Conservation (phyloP, 2,113 vertebrate species). For the Columbina picui region DNA sequence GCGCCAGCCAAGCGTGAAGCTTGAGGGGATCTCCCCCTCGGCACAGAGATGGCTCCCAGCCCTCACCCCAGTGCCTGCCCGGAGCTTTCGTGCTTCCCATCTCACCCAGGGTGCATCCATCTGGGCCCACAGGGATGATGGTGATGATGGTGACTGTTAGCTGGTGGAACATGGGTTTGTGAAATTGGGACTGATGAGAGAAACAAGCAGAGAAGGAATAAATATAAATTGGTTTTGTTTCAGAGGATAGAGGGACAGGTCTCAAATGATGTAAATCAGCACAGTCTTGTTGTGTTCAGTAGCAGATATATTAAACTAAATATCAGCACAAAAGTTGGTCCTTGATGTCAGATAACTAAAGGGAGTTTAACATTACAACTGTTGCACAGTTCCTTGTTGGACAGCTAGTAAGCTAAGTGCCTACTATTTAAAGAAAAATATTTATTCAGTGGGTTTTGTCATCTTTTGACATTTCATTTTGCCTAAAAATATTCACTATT, state of each 20-base stretch:
- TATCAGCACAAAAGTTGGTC: not conserved
- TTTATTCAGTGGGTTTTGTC: not conserved
- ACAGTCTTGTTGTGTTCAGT: not conserved
- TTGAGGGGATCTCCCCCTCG: slow-evolving; percentile 57
- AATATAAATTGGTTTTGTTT: not conserved
- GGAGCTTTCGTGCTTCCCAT: not conserved
- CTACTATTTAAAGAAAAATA: not conserved
- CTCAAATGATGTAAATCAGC: not conserved
- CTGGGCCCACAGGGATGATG: not conserved
- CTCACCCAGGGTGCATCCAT: not conserved
- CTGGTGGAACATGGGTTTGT: not conserved
- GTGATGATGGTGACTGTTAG: not conserved
- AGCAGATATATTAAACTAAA: not conserved
- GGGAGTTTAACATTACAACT: not conserved
- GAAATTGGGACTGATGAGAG: not conserved
- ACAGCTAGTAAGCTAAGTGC: not conserved
- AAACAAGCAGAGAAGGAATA: not conserved
- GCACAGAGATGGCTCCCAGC: not conserved
- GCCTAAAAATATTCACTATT: not conserved
- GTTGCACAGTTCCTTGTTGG: not conserved
- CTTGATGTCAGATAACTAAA: not conserved
- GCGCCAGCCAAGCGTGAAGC: slow-evolving; percentile 80
- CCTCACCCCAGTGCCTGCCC: not conserved
- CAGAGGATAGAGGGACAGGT: not conserved
- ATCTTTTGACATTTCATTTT: not conserved